phyloP scores from a whole-genome alignment of 1,140 invertebrate genomes.

The Zaprionus kolodkinae region DNA sequence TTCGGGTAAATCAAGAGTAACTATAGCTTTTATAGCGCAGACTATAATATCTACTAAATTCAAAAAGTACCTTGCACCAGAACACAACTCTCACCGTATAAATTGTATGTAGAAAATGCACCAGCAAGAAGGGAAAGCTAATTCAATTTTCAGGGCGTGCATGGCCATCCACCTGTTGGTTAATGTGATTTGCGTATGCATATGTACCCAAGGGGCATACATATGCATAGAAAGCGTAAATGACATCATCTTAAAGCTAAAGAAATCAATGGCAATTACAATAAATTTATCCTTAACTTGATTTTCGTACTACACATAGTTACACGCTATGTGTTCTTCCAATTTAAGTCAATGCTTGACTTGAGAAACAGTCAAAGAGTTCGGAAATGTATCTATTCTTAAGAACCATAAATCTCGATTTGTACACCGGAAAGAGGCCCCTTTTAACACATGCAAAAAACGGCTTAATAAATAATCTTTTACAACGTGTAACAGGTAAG shows the following conservation, averaged over 20 bases:
- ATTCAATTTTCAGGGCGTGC: neutral
- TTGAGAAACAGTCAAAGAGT: no score
- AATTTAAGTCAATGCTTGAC: no score
- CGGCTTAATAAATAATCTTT: no score
- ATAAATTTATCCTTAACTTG: neutral
- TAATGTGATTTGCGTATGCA: neutral
- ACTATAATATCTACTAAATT: slow-evolving; percentile 38
- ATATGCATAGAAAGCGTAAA: neutral
- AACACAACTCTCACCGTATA: slow-evolving; percentile 45
- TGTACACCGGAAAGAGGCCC: no score
- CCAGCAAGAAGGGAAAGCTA: slow-evolving; percentile 8
- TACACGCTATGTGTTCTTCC: no score
- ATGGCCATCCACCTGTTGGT: neutral
- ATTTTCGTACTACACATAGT: no score
- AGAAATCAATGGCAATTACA: neutral
- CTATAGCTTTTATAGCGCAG: slow-evolving; percentile 42
- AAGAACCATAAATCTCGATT: no score
- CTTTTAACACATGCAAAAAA: no score
- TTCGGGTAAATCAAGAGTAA: slow-evolving; percentile 86
- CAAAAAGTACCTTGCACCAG: slow-evolving; percentile 47
- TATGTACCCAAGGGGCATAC: neutral
- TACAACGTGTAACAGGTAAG: no score
- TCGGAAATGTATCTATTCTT: no score
- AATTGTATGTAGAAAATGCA: slow-evolving; percentile 56
- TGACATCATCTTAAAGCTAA: neutral